phyloP scores from a whole-genome alignment of 2,797 vertebrate genomes.

The Rhinella marina region DNA sequence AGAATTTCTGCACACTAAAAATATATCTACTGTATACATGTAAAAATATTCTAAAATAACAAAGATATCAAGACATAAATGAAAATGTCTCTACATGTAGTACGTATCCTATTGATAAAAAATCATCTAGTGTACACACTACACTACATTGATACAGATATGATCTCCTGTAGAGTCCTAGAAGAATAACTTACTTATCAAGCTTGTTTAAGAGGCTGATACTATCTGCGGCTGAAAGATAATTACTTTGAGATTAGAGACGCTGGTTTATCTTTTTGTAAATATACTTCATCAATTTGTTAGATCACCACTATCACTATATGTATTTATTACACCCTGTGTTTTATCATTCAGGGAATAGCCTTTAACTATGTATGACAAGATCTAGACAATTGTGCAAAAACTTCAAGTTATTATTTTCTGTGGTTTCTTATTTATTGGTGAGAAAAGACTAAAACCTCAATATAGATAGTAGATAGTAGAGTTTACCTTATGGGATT shows the following conservation, averaged over 20 bases:
- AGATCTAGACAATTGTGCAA: background rate
- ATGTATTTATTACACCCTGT: background rate
- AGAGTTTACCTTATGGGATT: background rate
- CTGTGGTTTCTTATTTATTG: background rate
- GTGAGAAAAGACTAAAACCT: background rate
- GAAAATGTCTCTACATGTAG: background rate
- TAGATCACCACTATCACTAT: background rate
- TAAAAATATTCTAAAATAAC: no score
- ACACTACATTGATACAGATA: background rate
- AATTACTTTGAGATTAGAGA: conserved; percentile 21
- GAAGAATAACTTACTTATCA: background rate
- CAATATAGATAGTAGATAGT: background rate
- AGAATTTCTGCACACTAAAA: no score
- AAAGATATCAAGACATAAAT: background rate
- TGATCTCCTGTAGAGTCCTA: conserved; percentile 20
- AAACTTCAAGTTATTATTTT: background rate
- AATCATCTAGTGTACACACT: background rate
- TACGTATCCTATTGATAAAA: background rate
- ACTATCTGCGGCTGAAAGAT: conserved; percentile 7
- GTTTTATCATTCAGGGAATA: background rate
- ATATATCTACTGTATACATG: no score
- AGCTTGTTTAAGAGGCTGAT: conserved; percentile 9
- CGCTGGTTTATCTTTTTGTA: conserved; percentile 1
- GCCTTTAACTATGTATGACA: background rate
- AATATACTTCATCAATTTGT: conserved; percentile 24